phyloP scores from a whole-genome alignment of 2,888 invertebrate genomes.

The Hemicrepidius hirtus region DNA sequence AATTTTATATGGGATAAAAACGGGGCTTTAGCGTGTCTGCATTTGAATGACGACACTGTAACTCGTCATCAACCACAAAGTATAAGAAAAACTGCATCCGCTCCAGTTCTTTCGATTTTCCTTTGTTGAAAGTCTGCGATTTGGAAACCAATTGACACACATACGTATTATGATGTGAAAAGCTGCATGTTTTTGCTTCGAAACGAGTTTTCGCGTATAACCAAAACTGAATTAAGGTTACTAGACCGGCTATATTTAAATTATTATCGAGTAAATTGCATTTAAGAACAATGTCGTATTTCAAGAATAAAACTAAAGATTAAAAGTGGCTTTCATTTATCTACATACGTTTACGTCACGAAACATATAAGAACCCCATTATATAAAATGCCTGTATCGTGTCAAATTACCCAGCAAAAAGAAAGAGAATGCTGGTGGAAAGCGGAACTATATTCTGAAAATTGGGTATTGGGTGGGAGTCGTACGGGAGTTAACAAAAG shows the following conservation, averaged over 20 bases:
- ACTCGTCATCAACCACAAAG: too few species aligned
- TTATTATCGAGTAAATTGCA: background rate
- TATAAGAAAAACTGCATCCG: too few species aligned
- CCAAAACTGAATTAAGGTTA: slow-evolving; percentile 6
- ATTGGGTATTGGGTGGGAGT: background rate
- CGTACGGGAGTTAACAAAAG: slow-evolving; percentile 8
- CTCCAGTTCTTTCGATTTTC: too few species aligned
- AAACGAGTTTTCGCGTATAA: slow-evolving; percentile 3
- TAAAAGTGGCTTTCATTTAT: too few species aligned
- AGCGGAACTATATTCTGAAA: slow-evolving; percentile 6
- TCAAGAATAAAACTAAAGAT: too few species aligned
- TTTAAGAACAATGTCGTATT: too few species aligned
- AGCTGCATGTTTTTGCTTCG: background rate
- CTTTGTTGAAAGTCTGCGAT: background rate
- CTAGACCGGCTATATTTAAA: background rate
- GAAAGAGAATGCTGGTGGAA: background rate
- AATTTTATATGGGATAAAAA: too few species aligned
- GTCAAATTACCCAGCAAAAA: slow-evolving; percentile 12
- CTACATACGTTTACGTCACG: too few species aligned
- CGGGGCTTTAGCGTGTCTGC: too few species aligned
- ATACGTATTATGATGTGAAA: slow-evolving; percentile 2
- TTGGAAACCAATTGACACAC: background rate
- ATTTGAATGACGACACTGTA: too few species aligned
- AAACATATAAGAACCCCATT: too few species aligned
- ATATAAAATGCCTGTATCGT: slow-evolving; percentile 3